These are phyloP conservation scores for Erithacus rubecula DNA, from an alignment of 2,797 vertebrate genomes.

Conservation along the genomic window DNA sequence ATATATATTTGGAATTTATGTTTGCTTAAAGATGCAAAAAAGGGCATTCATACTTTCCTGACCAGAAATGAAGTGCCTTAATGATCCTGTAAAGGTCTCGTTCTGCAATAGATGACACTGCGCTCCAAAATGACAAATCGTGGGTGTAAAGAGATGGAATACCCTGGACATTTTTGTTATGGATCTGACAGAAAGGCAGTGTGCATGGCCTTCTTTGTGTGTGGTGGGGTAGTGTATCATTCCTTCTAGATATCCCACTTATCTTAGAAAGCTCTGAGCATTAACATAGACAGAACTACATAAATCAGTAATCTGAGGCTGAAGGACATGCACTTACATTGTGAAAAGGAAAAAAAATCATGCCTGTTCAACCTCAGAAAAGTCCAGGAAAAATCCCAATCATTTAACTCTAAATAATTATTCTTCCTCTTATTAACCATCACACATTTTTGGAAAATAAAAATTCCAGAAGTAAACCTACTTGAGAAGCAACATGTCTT, in stretches of 20 bases:
- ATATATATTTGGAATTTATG: neutral
- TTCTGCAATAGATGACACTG: neutral
- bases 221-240: accelerated
- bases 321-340: neutral
- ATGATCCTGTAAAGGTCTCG: neutral
- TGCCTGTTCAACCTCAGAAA: neutral
- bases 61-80: accelerated
- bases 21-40: neutral
- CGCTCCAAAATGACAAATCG: neutral
- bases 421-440: neutral
- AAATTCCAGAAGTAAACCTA: neutral
- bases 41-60: neutral
- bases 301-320: neutral
- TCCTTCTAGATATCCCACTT: neutral
- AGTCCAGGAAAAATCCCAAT: neutral
- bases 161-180: neutral
- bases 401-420: neutral
- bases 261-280: neutral
- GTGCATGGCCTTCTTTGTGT: neutral
- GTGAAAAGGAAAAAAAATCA: neutral
- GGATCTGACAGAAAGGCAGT: neutral
- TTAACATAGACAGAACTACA: neutral
- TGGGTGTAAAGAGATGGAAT: neutral
- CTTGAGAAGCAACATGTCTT: neutral
- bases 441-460: neutral